phyloP scores from a whole-genome alignment of 92 coral and sea anemone genomes.

The Phenganax subtilis region DNA sequence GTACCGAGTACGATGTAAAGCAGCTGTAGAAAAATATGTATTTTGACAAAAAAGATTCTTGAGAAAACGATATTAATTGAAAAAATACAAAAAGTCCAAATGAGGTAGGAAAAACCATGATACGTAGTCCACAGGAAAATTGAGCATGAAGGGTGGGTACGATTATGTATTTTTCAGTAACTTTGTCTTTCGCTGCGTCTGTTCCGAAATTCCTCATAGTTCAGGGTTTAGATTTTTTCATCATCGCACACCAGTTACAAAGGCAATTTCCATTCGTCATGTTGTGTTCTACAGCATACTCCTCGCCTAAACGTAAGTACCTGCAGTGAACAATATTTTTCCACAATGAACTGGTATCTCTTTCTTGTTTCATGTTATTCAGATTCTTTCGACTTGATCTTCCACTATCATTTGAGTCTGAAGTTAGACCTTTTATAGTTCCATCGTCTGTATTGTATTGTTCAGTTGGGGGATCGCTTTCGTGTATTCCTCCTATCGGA shows the following conservation, averaged over 20 bases:
- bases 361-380: background rate
- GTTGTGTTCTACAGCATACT: background rate
- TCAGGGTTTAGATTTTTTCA: conserved; percentile 14
- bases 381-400: background rate
- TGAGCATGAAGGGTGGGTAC: too few species aligned
- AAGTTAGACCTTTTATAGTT: background rate
- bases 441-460: background rate
- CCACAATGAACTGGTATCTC: conserved; percentile 14
- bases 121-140: too few species aligned
- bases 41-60: too few species aligned
- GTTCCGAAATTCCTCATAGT: background rate
- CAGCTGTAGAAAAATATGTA: too few species aligned
- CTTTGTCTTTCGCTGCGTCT: too few species aligned
- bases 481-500: conserved; percentile 31
- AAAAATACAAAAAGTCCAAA: too few species aligned
- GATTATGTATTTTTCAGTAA: too few species aligned
- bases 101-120: too few species aligned
- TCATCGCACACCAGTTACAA: conserved; percentile 39
- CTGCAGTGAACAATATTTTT: conserved; percentile 35
- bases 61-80: too few species aligned
- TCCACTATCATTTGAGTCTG: background rate
- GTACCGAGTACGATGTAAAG: too few species aligned
- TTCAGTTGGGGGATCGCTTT: background rate
- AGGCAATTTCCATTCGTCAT: conserved; percentile 7
- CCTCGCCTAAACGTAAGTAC: conserved; percentile 15